Conservation (phyloP, 2,797 vertebrate species). For the Acanthis flammea region DNA sequence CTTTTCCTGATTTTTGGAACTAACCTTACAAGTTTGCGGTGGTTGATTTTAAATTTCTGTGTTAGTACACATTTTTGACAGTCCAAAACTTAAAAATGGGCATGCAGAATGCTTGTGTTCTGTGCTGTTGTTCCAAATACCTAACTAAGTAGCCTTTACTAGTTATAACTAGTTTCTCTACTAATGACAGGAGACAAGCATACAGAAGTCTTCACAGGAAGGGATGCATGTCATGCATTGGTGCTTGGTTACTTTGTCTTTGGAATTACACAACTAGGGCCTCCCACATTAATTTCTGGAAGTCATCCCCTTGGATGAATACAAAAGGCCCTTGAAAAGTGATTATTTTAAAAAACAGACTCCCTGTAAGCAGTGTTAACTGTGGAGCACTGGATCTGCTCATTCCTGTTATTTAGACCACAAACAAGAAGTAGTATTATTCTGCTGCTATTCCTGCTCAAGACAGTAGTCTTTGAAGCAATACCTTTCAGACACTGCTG, state of each 20-base stretch:
- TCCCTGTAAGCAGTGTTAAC: background rate
- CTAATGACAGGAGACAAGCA: background rate
- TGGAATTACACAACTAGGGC: background rate
- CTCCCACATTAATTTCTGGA: background rate
- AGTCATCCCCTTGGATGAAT: background rate
- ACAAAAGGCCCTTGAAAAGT: background rate
- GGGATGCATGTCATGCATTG: background rate
- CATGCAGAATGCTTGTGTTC: background rate
- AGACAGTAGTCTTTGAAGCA: background rate
- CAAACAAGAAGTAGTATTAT: background rate
- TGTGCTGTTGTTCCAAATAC: background rate
- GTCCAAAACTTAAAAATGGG: background rate
- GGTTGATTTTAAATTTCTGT: background rate
- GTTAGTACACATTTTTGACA: background rate
- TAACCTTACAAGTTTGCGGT: background rate
- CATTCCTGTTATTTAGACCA: background rate
- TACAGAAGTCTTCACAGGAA: background rate
- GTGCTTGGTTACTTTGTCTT: background rate
- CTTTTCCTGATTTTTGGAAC: background rate
- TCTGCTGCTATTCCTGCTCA: background rate
- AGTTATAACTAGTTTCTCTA: background rate
- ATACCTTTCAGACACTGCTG: background rate
- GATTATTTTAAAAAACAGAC: background rate
- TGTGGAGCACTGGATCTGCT: background rate
- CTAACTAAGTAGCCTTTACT: background rate